phyloP scores from a whole-genome alignment of 1,140 invertebrate species.

The Condylostylus longicornis region DNA sequence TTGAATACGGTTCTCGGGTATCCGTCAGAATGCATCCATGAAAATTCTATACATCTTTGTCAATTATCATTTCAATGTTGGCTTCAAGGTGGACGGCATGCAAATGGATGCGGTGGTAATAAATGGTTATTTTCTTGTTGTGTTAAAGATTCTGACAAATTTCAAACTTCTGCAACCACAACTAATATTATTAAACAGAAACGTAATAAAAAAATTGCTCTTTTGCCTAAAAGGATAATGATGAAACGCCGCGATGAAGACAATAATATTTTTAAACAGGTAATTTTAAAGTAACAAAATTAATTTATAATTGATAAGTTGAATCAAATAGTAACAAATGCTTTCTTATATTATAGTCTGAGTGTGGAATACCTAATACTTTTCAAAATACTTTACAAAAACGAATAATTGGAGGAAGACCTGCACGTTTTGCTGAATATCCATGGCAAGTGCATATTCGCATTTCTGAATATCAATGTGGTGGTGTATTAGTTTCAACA shows the following conservation, averaged over 20 bases:
- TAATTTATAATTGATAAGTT: neutral
- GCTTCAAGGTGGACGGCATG: conserved; percentile 46
- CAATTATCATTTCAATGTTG: conserved; percentile 55
- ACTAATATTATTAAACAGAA: too few species aligned
- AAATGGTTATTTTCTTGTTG: conserved; percentile 55
- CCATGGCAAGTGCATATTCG: conserved; percentile 76
- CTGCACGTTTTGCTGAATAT: conserved; percentile 58
- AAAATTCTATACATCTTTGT: conserved; percentile 41
- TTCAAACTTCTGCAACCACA: too few species aligned
- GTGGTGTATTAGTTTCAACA: conserved; percentile 44
- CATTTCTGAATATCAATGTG: conserved; percentile 66
- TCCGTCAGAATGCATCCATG: conserved; percentile 40
- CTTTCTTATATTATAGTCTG: conserved; percentile 31
- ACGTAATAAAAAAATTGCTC: neutral
- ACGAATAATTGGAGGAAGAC: conserved; percentile 58
- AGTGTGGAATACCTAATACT: conserved; percentile 45
- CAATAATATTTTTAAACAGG: conserved; percentile 22
- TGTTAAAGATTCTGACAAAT: conserved; percentile 27
- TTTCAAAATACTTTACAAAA: conserved; percentile 44
- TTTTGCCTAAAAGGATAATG: conserved; percentile 25
- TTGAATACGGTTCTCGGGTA: conserved; percentile 44
- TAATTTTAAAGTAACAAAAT: conserved; percentile 6
- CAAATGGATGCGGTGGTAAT: conserved; percentile 44
- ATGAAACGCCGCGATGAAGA: conserved; percentile 23
- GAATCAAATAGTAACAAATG: conserved; percentile 5